Evolutionary conservation across 1,140 invertebrate genomes (phyloP).

Genomic region (Agrypnia vestita): DNA sequence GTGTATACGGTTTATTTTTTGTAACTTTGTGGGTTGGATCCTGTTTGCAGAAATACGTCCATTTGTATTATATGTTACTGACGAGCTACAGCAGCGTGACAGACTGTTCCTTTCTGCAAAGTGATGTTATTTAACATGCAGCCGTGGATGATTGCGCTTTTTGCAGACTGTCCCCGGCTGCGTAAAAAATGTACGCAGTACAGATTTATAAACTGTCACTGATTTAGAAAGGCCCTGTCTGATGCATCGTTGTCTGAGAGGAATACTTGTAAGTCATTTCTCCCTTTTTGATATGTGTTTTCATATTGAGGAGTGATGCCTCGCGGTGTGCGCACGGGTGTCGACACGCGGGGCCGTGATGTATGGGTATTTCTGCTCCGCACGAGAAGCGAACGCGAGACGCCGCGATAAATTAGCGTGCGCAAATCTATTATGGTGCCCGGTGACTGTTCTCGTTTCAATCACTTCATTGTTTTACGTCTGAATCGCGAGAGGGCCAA

Average conservation of each 20-base stretch:
- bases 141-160: no score
- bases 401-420: conserved; percentile 31
- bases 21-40: no score
- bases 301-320: no score
- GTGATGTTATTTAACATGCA: not conserved
- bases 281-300: not conserved
- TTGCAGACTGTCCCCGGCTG: no score
- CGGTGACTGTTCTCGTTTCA: conserved; percentile 28
- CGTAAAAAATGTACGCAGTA: no score
- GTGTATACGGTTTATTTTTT: no score
- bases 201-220: no score
- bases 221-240: no score
- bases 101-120: conserved; percentile 8
- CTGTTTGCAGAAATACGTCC: no score
- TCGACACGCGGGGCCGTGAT: conserved; percentile 29
- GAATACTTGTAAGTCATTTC: no score
- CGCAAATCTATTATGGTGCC: conserved; percentile 37
- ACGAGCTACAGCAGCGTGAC: not conserved
- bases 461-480: conserved; percentile 44
- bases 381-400: conserved; percentile 41
- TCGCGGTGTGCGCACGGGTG: not conserved
- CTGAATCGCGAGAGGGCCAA: conserved; percentile 29
- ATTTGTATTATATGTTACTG: no score
- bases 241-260: no score
- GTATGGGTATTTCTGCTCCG: conserved; percentile 36